A percentile compares a stretch with the other conserved stretches of the same genome.
Evolutionary conservation across 2,888 invertebrate species (phyloP).

Genomic region (Drosophila mayaguana): DNA sequence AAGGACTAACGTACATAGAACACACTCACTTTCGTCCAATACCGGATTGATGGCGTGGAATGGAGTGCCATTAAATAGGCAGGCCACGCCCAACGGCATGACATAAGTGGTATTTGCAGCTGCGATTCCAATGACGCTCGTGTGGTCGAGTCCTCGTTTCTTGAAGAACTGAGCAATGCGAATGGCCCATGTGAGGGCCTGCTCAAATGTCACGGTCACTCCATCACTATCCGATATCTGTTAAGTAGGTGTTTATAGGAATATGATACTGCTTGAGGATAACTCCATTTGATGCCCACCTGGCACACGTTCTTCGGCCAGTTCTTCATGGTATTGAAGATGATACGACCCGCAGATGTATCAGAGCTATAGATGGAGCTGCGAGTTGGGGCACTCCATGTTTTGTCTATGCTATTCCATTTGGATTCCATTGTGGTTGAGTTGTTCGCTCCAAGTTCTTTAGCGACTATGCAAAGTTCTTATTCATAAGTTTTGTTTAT

Average conservation of each 20-base stretch:
- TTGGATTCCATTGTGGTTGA: slow-evolving; percentile 8
- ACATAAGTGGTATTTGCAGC: slow-evolving; percentile 26
- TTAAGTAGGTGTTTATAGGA: neutral
- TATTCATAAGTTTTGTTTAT: neutral
- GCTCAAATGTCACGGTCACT: slow-evolving; percentile 50
- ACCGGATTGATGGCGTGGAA: slow-evolving; percentile 6
- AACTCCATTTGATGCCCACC: neutral
- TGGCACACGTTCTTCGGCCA: slow-evolving; percentile 4
- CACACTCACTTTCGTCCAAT: slow-evolving; percentile 3
- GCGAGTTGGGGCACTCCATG: neutral
- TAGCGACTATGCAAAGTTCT: slow-evolving; percentile 12
- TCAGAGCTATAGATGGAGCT: neutral
- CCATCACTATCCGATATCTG: slow-evolving; percentile 68
- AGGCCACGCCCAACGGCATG: slow-evolving; percentile 8
- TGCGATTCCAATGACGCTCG: slow-evolving; percentile 70
- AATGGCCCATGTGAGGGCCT: slow-evolving; percentile 58
- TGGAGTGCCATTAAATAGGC: slow-evolving; percentile 3
- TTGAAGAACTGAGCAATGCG: slow-evolving; percentile 64
- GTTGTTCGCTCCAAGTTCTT: neutral
- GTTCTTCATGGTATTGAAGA: slow-evolving; percentile 7
- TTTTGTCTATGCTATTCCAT: slow-evolving; percentile 15
- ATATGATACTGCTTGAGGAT: neutral
- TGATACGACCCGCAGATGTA: neutral
- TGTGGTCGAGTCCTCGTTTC: slow-evolving; percentile 52
- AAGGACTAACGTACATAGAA: neutral